Conservation (phyloP, 2,797 vertebrate species). For the Danio jaintianensis region DNA sequence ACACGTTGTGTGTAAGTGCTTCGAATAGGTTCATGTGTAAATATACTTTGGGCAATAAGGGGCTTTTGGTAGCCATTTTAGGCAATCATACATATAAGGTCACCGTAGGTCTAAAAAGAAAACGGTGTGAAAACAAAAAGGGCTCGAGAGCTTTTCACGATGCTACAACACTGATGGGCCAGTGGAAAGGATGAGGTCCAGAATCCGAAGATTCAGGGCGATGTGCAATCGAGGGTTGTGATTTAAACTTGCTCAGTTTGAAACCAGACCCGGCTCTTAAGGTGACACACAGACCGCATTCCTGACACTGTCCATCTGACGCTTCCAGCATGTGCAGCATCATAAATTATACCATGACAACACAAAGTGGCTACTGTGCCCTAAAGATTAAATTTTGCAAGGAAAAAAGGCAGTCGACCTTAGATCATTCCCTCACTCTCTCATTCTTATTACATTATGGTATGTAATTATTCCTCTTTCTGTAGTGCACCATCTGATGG, state of each 20-base stretch:
- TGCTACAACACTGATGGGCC: slow-evolving; percentile 62
- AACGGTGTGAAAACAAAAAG: slow-evolving; percentile 44
- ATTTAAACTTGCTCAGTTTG: slow-evolving; percentile 54
- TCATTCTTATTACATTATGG: slow-evolving; percentile 67
- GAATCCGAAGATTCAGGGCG: slow-evolving; percentile 57
- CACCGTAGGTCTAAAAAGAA: slow-evolving; percentile 33
- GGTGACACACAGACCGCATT: slow-evolving; percentile 58
- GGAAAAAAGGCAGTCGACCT: slow-evolving; percentile 86
- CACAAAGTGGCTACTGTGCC: slow-evolving; percentile 67
- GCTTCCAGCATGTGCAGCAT: slow-evolving; percentile 63
- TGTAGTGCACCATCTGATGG: slow-evolving; percentile 85
- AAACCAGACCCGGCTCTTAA: slow-evolving; percentile 61
- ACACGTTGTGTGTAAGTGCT: slow-evolving; percentile 37
- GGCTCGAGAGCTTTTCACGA: slow-evolving; percentile 59
- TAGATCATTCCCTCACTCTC: slow-evolving; percentile 76
- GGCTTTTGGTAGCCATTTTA: slow-evolving; percentile 56
- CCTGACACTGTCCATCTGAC: slow-evolving; percentile 62
- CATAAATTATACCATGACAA: slow-evolving; percentile 65
- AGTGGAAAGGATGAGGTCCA: slow-evolving; percentile 60
- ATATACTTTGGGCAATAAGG: slow-evolving; percentile 50
- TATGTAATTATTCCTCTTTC: slow-evolving; percentile 85
- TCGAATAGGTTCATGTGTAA: slow-evolving; percentile 23
- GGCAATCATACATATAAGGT: slow-evolving; percentile 53
- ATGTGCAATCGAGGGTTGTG: slow-evolving; percentile 58
- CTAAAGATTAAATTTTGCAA: slow-evolving; percentile 66